Base-by-base conservation (phyloP, 2,888 invertebrate genomes). In the Cataglyphis livida region DNA sequence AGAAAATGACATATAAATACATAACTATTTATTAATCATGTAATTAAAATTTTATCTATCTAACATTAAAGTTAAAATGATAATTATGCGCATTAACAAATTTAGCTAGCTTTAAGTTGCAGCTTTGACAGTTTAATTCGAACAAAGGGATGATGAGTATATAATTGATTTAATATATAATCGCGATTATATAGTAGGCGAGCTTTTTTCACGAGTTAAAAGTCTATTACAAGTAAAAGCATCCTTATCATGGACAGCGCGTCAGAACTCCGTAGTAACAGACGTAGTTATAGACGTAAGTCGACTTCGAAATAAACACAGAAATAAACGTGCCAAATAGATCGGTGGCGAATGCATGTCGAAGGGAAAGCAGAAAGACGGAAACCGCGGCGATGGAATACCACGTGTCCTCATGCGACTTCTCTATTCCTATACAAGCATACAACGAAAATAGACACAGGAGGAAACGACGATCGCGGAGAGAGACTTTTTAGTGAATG, bases 261-360 rank as follows among this genome's bases (percentile, higher is more conserved):
- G 66, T 76, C n/a, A 28, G 28, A 76, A n/a, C 12, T 12, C 57
- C 54, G 41, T 41, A n/a, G n/a, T 18, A 28, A 59, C 12, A 18
- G 28, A 84, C 51, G 70, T 84, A 82, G 25, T 25, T 25, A 57
- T 7, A 18, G 28, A 84, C 41, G 70, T 84, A 82, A 41, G 51
- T 32, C 48, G 85, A 85, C 68, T 64, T 64, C 61, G 64, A 75
- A 75, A 44, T 83, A 85, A 85, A 75, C 74, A 75, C 78, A 83
- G 81, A 85, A 83, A 86, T 79, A 85, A 83, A 82, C 70, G 64
- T 54, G 66, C 71, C 74, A 75, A 83, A 82, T 82, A 73, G 65
- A 82, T 84, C 76, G 76, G 41, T 71, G 35, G 59, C 81, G 64
- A 75, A 83, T 59, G 57, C 73, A 44, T 64, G 62, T 18, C 35